phyloP scores from a whole-genome alignment of 2,888 invertebrate species.

The Hyppa rectilinea region DNA sequence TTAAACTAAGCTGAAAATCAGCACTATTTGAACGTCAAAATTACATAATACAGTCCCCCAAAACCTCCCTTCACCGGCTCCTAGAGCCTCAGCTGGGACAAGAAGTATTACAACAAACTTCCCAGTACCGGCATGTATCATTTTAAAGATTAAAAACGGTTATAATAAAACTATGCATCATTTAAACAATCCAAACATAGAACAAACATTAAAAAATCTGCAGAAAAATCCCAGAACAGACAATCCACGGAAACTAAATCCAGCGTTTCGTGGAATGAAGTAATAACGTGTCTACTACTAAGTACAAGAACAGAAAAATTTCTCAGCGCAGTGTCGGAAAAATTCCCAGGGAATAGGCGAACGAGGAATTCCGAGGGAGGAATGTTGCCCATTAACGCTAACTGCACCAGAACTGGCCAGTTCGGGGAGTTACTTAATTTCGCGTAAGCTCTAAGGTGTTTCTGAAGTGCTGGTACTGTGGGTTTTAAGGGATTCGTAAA shows the following conservation, averaged over 20 bases:
- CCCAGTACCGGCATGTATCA: not conserved
- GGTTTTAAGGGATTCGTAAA: slow-evolving; percentile 48
- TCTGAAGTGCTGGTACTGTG: slow-evolving; percentile 47
- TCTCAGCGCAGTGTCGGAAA: slow-evolving; percentile 55
- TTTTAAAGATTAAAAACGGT: not conserved
- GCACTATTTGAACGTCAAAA: too few relatives aligned
- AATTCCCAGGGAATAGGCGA: slow-evolving; percentile 65
- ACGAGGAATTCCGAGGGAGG: slow-evolving; percentile 69
- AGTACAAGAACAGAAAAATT: slow-evolving; percentile 62
- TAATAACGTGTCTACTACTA: slow-evolving; percentile 59
- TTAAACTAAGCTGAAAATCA: too few relatives aligned
- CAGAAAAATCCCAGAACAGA: slow-evolving; percentile 33
- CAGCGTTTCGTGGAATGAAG: slow-evolving; percentile 56
- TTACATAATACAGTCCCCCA: too few relatives aligned
- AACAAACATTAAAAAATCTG: slow-evolving; percentile 22
- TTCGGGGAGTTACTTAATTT: slow-evolving; percentile 76
- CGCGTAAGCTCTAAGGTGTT: slow-evolving; percentile 68
- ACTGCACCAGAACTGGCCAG: slow-evolving; percentile 75
- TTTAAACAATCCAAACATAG: not conserved
- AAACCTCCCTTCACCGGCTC: too few relatives aligned
- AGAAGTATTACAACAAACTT: too few relatives aligned
- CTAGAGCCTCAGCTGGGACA: too few relatives aligned
- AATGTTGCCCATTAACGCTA: slow-evolving; percentile 78
- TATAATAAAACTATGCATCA: not conserved
- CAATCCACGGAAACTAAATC: slow-evolving; percentile 39